Evolutionary conservation across 2,888 invertebrate species (phyloP), one percentile per base, ranked within the genome.

Genomic region (Orthosia gothica): DNA sequence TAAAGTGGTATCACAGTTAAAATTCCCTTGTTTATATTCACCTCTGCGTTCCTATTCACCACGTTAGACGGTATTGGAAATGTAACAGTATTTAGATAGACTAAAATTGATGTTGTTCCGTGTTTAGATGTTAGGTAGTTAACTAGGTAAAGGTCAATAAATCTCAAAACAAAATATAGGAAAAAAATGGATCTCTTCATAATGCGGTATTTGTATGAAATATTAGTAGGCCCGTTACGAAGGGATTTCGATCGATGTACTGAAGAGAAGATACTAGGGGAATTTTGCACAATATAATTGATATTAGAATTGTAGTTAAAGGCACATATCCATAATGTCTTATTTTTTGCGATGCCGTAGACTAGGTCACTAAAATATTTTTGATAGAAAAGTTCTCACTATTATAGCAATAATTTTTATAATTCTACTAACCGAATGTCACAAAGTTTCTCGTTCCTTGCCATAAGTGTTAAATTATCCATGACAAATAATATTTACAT

Each of bases 371-470:
- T 71, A 74, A 72, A 61, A 77, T 82, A 85, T 74, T 75, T 81
- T 76, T 85, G 79, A 76, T 74, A 84, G 45, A 52, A 72, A 70
- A 70, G 11, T 62, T 74, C 64, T 75, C 66, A 76, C 52, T 81
- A 77, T 52, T 64, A 65, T 57, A 66, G 26, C 50, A 79, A 52
- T 71, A 63, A 47, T 62, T 62, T 70, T 32, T n/a, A 0, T 49
- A 72, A 62, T 62, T 61, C 26, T 76, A 76, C 32, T 49, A 57
- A 59, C 32, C 49, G 45, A 74, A 68, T 61, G 54, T 70, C 78
- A 79, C 65, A 76, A 83, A 68, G 80, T 84, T 77, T 82, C 83
- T 85, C 80, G 85, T 84, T 87, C 86, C 88, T 89, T 90, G 90
- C 90, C 89, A 89, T 88, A 85, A 77, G 69, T 81, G 68, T 74